Base-by-base conservation (phyloP, 1,140 invertebrate species). In the Matsumurasca onukii region DNA sequence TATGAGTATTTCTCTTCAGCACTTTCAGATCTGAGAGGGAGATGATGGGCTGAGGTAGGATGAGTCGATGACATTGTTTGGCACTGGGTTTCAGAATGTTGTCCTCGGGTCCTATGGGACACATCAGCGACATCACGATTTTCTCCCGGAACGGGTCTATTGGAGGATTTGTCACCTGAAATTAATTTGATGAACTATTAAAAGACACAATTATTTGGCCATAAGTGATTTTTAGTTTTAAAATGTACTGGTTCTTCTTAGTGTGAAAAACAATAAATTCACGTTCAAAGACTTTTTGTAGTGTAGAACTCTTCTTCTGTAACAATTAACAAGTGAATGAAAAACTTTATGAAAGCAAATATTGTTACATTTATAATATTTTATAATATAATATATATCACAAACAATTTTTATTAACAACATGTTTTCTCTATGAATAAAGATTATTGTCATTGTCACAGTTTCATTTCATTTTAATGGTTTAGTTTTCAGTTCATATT, bases 131-230 rank as follows among this genome's bases (percentile, higher is more conserved):
- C 97, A 99, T 99, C 61, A 99, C 97, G 71, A 99, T 94, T 79
- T 94, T 95, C 81, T 99, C 98, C 74, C 98, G 89, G 85, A 99
- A 98, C 45, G 98, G 98, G 86, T 99, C 98, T 72, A 99, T 99
- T 2, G 98, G 97, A n/a, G 98, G 98, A 84, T 99, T 99, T 70
- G 98, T 99, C 52, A 99, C 97, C 84, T 86, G 63, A 31, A 69
- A 71, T 69, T 5, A 30, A 69, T 27, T 30, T 1, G 31, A 49
- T n/a, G 29, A 49, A 17, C 34, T 39, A 17, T 39, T 39, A n/a
- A n/a, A n/a, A n/a, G n/a, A n/a, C n/a, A n/a, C n/a, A n/a, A n/a
- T 45, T 45, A 12, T 12, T 45, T 45, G n/a, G 39, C 39, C n/a
- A 45, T n/a, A 45, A 45, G 39, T 45, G n/a, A 12, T 12, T 45